Conservation (phyloP, 2,113 vertebrate genomes). For the Odontophorus gujanensis region DNA sequence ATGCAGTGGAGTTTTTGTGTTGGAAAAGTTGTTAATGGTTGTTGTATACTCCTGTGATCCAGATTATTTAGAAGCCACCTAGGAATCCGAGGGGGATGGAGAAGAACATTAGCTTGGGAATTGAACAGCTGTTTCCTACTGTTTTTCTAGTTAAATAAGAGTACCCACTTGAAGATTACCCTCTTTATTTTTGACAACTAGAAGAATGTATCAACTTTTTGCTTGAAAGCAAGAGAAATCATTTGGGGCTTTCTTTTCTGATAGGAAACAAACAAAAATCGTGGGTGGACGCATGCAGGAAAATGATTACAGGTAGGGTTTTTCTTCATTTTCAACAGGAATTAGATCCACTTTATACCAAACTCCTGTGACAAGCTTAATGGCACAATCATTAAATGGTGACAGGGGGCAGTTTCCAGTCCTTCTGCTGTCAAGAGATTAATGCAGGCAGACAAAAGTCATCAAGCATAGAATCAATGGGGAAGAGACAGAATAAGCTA, state of each 20-base stretch:
- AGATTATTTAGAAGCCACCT: not conserved
- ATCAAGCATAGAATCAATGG: not conserved
- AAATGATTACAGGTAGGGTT: not conserved
- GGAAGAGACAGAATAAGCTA: not conserved
- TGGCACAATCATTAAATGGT: not conserved
- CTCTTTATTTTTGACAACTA: not conserved
- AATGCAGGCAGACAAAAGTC: not conserved
- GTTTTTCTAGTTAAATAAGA: not conserved
- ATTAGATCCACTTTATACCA: not conserved
- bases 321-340: not conserved
- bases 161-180: not conserved
- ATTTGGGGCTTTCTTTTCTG: not conserved
- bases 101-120: not conserved
- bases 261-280: not conserved
- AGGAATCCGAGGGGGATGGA: not conserved
- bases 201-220: not conserved
- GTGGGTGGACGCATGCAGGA: not conserved
- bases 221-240: not conserved
- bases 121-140: not conserved
- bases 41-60: not conserved
- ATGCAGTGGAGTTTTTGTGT: not conserved
- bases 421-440: not conserved
- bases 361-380: not conserved
- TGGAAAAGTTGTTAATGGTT: not conserved
- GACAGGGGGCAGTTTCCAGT: conserved; percentile 10